Conservation (phyloP, 2,888 invertebrate species). For the Lycophotia porphyrea region DNA sequence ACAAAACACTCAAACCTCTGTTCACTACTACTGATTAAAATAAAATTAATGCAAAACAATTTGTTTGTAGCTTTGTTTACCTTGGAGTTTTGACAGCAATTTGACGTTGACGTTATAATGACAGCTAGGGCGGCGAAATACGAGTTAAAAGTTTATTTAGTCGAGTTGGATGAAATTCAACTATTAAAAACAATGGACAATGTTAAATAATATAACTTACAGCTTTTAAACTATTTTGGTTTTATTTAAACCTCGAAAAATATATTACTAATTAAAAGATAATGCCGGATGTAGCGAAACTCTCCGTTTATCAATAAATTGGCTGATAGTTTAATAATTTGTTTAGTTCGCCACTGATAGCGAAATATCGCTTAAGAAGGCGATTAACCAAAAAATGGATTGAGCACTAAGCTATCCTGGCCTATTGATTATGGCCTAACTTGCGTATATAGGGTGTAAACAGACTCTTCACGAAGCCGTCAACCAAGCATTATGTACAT, state of each 20-base stretch:
- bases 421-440: background rate
- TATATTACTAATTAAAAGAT: background rate
- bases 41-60: conserved; percentile 1
- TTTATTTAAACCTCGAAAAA: background rate
- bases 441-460: no score
- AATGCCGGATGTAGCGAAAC: background rate
- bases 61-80: conserved; percentile 41
- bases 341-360: background rate
- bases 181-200: background rate
- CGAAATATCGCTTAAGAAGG: no score
- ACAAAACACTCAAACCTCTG: background rate
- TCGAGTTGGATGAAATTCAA: conserved; percentile 1
- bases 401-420: background rate
- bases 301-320: background rate
- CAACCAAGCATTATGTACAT: no score
- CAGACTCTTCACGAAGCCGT: no score
- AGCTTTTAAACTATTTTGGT: background rate
- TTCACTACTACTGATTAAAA: conserved; percentile 24
- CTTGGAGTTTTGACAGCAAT: conserved; percentile 21
- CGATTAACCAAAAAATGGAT: background rate
- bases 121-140: background rate
- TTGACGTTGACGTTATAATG: conserved; percentile 28
- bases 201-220: background rate
- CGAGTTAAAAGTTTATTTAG: background rate
- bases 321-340: background rate